phyloP scores from a whole-genome alignment of 1,140 invertebrate species.

The Dryas iulia region DNA sequence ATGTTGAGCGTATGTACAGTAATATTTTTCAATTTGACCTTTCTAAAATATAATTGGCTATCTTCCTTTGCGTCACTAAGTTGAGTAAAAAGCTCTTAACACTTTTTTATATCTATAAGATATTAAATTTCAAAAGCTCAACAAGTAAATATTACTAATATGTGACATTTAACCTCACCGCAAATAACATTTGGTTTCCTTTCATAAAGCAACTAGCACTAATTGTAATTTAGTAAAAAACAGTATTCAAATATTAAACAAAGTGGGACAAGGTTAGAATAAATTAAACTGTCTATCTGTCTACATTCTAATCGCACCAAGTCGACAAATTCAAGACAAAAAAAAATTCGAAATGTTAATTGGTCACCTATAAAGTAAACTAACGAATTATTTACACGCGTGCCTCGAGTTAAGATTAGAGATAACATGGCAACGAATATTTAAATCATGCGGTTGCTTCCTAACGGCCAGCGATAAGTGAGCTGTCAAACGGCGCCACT shows the following conservation, averaged over 20 bases:
- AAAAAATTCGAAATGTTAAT: background rate
- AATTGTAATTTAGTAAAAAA: background rate
- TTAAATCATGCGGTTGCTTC: slow-evolving; percentile 63
- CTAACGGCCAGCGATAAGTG: slow-evolving; percentile 41
- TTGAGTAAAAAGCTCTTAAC: too few relatives aligned
- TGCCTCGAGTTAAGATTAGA: slow-evolving; percentile 55
- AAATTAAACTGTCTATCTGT: background rate
- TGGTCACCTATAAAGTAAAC: background rate
- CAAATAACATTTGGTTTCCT: background rate
- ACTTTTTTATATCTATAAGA: background rate
- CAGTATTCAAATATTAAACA: background rate
- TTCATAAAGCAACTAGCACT: background rate
- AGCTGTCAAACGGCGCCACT: slow-evolving; percentile 35
- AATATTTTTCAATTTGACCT: too few relatives aligned
- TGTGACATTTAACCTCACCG: background rate
- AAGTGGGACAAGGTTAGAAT: slow-evolving; percentile 1
- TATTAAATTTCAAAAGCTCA: background rate
- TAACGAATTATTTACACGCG: slow-evolving; percentile 30
- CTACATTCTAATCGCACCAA: slow-evolving; percentile 1
- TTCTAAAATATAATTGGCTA: too few relatives aligned
- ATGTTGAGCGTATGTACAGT: too few relatives aligned
- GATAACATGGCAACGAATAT: slow-evolving; percentile 45
- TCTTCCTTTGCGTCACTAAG: too few relatives aligned
- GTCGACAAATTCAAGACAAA: slow-evolving; percentile 1
- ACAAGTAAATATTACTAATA: background rate